Percentiles rank a stretch among this genome's conserved stretches.
These are phyloP conservation scores for Neostethus bicornis DNA, from an alignment of 2,797 vertebrate genomes.

Conservation along the genomic window DNA sequence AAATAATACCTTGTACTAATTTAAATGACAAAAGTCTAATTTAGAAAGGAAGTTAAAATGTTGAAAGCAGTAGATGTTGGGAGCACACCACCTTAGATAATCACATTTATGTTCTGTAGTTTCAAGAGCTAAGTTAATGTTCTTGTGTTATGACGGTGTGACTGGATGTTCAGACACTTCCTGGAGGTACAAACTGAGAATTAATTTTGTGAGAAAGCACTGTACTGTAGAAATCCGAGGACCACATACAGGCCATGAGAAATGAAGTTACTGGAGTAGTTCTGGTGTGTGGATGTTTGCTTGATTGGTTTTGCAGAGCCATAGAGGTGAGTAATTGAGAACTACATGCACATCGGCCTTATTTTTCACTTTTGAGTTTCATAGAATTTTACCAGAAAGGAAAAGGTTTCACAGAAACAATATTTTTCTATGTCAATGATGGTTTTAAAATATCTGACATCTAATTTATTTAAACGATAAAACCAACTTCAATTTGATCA, in stretches of 20 bases:
- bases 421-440: background rate
- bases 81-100: background rate
- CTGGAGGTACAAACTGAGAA: background rate
- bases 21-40: background rate
- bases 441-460: background rate
- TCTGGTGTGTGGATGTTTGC: background rate
- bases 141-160: background rate
- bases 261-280: background rate
- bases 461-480: background rate
- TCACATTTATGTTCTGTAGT: background rate
- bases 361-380: background rate
- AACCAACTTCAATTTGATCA: background rate
- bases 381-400: background rate
- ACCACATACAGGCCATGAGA: background rate
- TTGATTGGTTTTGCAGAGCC: background rate
- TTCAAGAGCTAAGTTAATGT: background rate
- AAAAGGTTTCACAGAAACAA: background rate
- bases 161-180: background rate
- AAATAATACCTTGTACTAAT: no score
- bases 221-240: no score
- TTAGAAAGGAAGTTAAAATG: background rate
- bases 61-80: background rate
- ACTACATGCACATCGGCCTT: background rate
- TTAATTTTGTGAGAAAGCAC: background rate
- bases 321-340: background rate